Base-by-base conservation (phyloP, 2,888 invertebrate genomes). In the Polia nebulosa region DNA sequence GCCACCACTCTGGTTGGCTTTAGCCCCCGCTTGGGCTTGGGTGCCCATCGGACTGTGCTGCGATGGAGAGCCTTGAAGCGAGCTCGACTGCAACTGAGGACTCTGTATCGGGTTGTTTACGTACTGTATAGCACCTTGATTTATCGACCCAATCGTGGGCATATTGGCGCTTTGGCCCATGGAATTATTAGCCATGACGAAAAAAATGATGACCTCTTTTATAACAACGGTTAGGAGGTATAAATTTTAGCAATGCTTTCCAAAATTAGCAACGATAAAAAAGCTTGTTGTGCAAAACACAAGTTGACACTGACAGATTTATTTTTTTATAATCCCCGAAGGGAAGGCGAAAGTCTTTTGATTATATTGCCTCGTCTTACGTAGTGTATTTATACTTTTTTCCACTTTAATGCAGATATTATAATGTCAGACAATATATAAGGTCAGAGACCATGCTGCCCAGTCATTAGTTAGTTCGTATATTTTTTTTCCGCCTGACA, bases 21-120 rank as follows among this genome's bases (percentile, higher is more conserved):
- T 95, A 20, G 88, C 79, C 6, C 86, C 88, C 34, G 82, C 87
- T 83, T 93, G 93, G 0, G 91, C 82, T 66, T 94, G 93, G 3
- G 91, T 88, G 1, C 92, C 91, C 94, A 95, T 95, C 1, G 95
- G 95, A 72, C 95, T 95, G 80, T 96, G 94, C 70, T 96, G 96
- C 1, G 95, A 94, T 6, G 96, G 95, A 2, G 95, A 95, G 4
- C 93, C 91, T 72, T 95, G 95, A 9, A 93, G 78, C 0, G 95
- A 90, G 20, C 88, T 83, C 6, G 92, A 87, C 68, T 94, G 94
- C 52, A 95, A 76, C 72, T 95, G 95, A 8, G 95, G 93, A 74
- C 95, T 95, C 71, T 92, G 94, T 9, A 93, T 74, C 0, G 94
- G 90, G 76, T 94, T 95, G 83, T 94, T 95, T 15, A 90, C 91